phyloP scores from a whole-genome alignment of 2,797 vertebrate genomes.

The Ibycter americanus region DNA sequence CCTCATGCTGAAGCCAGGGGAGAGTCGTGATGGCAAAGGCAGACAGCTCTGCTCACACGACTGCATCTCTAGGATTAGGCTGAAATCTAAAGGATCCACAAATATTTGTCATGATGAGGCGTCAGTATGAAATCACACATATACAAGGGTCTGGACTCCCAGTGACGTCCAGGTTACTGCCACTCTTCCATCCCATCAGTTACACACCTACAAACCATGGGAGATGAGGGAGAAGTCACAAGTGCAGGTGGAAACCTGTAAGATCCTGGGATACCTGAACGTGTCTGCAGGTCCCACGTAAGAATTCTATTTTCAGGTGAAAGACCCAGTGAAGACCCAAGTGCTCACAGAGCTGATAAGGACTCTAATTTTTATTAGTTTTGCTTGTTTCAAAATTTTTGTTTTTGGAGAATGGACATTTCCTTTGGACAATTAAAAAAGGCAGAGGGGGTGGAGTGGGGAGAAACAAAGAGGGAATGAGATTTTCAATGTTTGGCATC shows the following conservation, averaged over 20 bases:
- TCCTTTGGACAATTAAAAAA: background rate
- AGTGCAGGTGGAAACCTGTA: accelerated
- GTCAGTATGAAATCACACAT: background rate
- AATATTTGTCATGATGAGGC: background rate
- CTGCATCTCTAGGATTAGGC: background rate
- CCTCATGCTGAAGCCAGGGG: background rate
- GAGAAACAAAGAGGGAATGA: background rate
- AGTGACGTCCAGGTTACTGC: accelerated
- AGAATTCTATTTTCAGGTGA: background rate
- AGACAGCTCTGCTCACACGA: background rate
- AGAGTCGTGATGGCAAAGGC: background rate
- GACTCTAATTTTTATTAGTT: background rate
- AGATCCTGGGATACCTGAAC: background rate
- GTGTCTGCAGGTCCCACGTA: background rate
- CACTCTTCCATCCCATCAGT: background rate
- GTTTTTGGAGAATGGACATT: background rate
- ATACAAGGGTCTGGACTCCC: background rate
- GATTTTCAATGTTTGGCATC: background rate
- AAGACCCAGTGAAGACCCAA: accelerated
- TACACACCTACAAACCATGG: background rate
- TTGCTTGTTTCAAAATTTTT: background rate
- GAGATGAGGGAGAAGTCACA: background rate
- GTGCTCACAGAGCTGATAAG: background rate
- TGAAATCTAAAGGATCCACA: background rate
- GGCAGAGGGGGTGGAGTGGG: accelerated